phyloP scores from a whole-genome alignment of 2,888 invertebrate genomes.

The Nymphalis urticae region DNA sequence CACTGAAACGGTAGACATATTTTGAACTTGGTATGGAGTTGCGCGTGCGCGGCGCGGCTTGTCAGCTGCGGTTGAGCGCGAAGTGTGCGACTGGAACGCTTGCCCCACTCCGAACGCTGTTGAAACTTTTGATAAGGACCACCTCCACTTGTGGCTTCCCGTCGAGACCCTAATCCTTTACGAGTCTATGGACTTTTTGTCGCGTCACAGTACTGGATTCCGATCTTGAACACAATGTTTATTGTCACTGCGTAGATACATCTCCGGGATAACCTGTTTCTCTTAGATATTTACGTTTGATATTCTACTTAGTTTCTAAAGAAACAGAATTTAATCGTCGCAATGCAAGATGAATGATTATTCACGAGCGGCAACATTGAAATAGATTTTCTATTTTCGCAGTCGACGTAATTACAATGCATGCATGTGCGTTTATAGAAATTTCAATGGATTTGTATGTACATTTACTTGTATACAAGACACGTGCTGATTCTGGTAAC shows the following conservation, averaged over 20 bases:
- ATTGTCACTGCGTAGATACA: conserved; percentile 34
- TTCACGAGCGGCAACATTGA: conserved; percentile 20
- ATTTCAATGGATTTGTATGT: conserved; percentile 22
- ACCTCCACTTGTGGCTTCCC: conserved; percentile 63
- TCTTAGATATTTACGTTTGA: neutral
- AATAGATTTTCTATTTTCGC: conserved; percentile 38
- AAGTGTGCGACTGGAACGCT: conserved; percentile 49
- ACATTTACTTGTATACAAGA: conserved; percentile 12
- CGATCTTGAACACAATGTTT: conserved; percentile 15
- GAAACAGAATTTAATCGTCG: neutral
- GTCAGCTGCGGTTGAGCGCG: conserved; percentile 62
- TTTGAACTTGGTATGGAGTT: conserved; percentile 54
- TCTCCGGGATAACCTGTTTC: conserved; percentile 21
- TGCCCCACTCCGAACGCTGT: conserved; percentile 68
- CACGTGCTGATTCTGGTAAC: conserved; percentile 30
- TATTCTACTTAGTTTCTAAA: neutral
- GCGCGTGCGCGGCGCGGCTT: conserved; percentile 64
- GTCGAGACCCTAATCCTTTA: conserved; percentile 70
- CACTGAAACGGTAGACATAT: conserved; percentile 70
- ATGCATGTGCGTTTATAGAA: conserved; percentile 17
- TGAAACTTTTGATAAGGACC: conserved; percentile 73
- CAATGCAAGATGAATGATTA: conserved; percentile 20
- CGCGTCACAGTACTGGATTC: conserved; percentile 40
- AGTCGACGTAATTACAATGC: conserved; percentile 22
- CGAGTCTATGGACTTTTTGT: conserved; percentile 64